A percentile compares a stretch with the other conserved stretches of the same genome.
Evolutionary conservation across 2,113 vertebrate species (phyloP).

Genomic region (Microtus pennsylvanicus): DNA sequence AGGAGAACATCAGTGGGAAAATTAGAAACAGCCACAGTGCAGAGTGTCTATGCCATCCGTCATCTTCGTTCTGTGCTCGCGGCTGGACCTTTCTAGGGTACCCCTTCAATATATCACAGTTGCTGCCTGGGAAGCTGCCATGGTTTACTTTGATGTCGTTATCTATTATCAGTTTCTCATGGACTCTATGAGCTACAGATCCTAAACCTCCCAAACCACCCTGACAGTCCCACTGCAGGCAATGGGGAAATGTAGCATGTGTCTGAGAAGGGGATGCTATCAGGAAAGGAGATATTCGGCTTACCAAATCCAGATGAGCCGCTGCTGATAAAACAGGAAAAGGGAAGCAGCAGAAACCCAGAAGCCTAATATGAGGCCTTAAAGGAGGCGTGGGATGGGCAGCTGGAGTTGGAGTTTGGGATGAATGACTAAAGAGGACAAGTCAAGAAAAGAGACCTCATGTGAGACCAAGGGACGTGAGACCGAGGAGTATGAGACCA

Average conservation of each 20-base stretch:
- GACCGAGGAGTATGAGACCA: not conserved
- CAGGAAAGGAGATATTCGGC: not conserved
- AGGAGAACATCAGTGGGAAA: not conserved
- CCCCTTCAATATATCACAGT: not conserved
- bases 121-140: not conserved
- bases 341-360: not conserved
- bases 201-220: not conserved
- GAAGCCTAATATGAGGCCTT: not conserved
- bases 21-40: not conserved
- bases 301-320: not conserved
- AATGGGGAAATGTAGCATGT: not conserved
- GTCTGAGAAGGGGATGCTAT: not conserved
- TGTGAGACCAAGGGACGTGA: not conserved
- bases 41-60: not conserved
- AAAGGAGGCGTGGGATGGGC: not conserved
- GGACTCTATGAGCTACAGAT: not conserved
- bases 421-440: not conserved
- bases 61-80: not conserved
- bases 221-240: not conserved
- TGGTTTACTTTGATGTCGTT: not conserved
- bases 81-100: not conserved
- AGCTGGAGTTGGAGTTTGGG: not conserved
- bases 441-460: not conserved
- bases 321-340: not conserved
- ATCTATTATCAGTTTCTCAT: not conserved